A percentile compares a stretch with the other conserved stretches of the same genome.
Evolutionary conservation across 2,113 vertebrate species (phyloP).

Genomic region (Zosterops lateralis): DNA sequence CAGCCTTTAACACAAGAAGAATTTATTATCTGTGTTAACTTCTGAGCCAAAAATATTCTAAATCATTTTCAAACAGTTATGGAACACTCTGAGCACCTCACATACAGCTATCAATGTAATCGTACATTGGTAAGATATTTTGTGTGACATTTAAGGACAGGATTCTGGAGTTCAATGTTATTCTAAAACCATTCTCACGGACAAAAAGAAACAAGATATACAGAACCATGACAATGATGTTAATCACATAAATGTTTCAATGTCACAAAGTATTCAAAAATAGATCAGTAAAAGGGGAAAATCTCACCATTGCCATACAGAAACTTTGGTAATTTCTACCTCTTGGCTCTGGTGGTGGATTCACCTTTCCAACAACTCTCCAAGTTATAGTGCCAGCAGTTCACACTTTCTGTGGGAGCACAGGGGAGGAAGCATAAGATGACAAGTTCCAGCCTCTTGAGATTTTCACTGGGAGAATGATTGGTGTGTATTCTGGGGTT

Average conservation of each 20-base stretch:
- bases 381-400: background rate
- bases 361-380: background rate
- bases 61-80: background rate
- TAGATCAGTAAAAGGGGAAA: background rate
- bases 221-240: rapidly evolving
- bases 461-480: background rate
- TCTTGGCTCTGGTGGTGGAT: background rate
- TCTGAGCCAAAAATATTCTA: background rate
- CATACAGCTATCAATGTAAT: background rate
- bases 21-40: background rate
- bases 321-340: background rate
- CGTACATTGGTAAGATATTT: background rate
- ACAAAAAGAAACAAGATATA: background rate
- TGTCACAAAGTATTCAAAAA: background rate
- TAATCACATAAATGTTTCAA: background rate
- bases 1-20: background rate
- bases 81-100: background rate
- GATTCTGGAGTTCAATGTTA: background rate
- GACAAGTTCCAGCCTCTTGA: background rate
- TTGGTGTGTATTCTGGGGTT: background rate
- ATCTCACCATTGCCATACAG: background rate
- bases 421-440: rapidly evolving
- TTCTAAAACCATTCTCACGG: background rate
- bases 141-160: background rate
- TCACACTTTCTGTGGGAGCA: background rate